Evolutionary conservation across 1,140 invertebrate species (phyloP).

Genomic region (Halesus radiatus): DNA sequence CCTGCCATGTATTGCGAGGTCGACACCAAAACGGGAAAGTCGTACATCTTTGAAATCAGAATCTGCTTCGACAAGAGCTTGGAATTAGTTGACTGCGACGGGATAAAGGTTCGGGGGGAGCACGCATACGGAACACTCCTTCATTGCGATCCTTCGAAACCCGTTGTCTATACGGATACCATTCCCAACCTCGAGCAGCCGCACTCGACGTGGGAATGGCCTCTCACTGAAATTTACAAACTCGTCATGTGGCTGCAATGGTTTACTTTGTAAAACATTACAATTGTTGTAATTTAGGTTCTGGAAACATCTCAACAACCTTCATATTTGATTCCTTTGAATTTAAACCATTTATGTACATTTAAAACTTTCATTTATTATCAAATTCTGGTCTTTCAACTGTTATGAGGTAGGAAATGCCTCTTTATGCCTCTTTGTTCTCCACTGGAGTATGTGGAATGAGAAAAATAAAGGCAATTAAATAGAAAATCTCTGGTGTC

Average conservation of each 20-base stretch:
- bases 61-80: constrained; percentile 78
- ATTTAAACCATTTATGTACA: no score
- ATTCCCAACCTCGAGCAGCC: constrained; percentile 59
- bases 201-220: constrained; percentile 60
- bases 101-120: constrained; percentile 60
- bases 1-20: constrained; percentile 75
- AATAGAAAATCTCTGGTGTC: no score
- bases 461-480: no score
- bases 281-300: no score
- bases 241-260: constrained; percentile 70
- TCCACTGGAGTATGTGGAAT: no score
- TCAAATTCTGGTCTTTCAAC: no score
- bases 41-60: constrained; percentile 75
- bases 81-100: constrained; percentile 73
- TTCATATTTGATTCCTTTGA: no score
- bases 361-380: no score
- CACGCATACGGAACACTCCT: constrained; percentile 64
- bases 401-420: no score
- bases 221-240: constrained; percentile 70
- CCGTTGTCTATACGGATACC: constrained; percentile 72
- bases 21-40: constrained; percentile 70
- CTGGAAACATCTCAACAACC: no score
- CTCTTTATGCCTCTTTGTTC: no score
- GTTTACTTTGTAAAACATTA: constrained; percentile 69
- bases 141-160: constrained; percentile 71